These are phyloP conservation scores for Drosophila kuntzei DNA, from an alignment of 2,888 invertebrate genomes.

Conservation along the genomic window DNA sequence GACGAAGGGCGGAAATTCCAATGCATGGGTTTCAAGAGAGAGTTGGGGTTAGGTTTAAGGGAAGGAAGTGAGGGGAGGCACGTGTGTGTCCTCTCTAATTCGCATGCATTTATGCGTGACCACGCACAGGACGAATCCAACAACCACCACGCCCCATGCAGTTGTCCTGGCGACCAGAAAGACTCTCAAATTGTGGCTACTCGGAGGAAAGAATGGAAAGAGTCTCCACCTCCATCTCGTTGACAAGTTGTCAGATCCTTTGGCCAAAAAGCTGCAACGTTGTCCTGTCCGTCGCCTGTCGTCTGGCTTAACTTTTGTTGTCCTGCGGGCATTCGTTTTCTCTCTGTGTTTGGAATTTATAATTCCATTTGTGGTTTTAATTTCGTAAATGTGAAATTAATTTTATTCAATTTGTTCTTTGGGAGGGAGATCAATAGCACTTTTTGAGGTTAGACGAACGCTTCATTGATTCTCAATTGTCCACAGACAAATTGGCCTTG, in stretches of 20 bases:
- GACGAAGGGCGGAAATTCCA: slow-evolving; percentile 63
- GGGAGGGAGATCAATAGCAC: not conserved
- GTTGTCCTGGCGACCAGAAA: slow-evolving; percentile 49
- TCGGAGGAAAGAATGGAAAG: slow-evolving; percentile 25
- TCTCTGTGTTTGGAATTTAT: slow-evolving; percentile 74
- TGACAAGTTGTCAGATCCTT: slow-evolving; percentile 70
- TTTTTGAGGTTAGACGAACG: slow-evolving; percentile 28
- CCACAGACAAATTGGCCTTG: slow-evolving; percentile 19
- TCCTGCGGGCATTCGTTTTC: slow-evolving; percentile 71
- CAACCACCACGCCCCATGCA: slow-evolving; percentile 29
- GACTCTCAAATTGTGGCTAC: slow-evolving; percentile 53
- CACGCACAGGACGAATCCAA: slow-evolving; percentile 57
- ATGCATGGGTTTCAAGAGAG: slow-evolving; percentile 50
- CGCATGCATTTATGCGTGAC: slow-evolving; percentile 81
- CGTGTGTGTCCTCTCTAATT: slow-evolving; percentile 75
- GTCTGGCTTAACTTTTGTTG: slow-evolving; percentile 80
- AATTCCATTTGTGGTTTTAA: slow-evolving; percentile 82
- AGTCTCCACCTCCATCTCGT: slow-evolving; percentile 15
- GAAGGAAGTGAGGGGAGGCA: slow-evolving; percentile 13
- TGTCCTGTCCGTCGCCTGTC: slow-evolving; percentile 34
- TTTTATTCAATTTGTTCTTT: slow-evolving; percentile 73
- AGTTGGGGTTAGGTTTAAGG: not conserved
- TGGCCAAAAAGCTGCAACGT: slow-evolving; percentile 42
- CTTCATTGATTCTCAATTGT: slow-evolving; percentile 68
- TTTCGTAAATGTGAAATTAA: slow-evolving; percentile 81